Evolutionary conservation across 2,888 invertebrate genomes (phyloP), one percentile per base, ranked within the genome.

Genomic region (Apoderus coryli): DNA sequence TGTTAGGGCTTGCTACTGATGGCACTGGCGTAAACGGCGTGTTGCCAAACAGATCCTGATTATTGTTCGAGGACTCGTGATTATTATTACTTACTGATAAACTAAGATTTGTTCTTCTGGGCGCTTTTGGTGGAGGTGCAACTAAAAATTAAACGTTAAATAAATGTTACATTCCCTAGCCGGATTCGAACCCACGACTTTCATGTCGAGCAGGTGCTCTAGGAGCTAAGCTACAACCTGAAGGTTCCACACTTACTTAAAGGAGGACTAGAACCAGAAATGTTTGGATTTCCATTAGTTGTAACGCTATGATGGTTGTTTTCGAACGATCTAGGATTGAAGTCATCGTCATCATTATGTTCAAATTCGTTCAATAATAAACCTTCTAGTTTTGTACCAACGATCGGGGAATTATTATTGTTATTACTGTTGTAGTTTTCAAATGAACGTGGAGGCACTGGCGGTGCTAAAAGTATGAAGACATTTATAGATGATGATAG

Each of bases 251-350:
- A 67, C 77, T 68, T 59, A 82, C 82, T 59, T 42, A 80, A 59
- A 29, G 81, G 80, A 32, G 80, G 64, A 52, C 54, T 64, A 25
- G 54, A 49, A 10, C 52, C 43, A 30, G 43, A 40, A 11, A 15
- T 23, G 22, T 14, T 25, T 9, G 28, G 33, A 37, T 46, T 52
- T 22, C 48, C 49, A 44, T 47, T 52, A n/a, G 44, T 49, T 34
- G 38, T 48, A 42, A 33, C 50, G 47, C 19, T 56, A 10, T 64
- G 59, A 33, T 56, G 41, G 31, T 67, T 66, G 30, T 64, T 71
- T 53, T 86, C 86, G 44, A 70, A 77, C 11, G 86, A 86, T 38
- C 89, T 70, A 1, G 90, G 89, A 64, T 90, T 84, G 52, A 90
- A 90, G 59, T 85, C 79, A 60, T 61, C 45, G 57, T 85, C 79